A percentile compares a stretch with the other conserved stretches of the same genome.
Evolutionary conservation across 2,113 vertebrate genomes (phyloP).

Genomic region (Pituophis catenifer): DNA sequence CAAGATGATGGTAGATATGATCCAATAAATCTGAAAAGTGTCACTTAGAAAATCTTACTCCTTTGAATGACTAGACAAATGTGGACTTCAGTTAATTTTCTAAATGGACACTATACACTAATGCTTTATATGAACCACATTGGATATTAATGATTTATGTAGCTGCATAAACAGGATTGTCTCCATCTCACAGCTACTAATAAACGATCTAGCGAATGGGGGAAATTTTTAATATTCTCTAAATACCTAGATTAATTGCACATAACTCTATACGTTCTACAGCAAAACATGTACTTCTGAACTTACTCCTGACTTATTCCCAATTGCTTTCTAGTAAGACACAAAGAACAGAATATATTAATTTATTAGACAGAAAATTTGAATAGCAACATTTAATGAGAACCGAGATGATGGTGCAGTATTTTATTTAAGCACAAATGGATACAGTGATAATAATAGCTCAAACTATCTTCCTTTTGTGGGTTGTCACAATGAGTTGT

Average conservation of each 20-base stretch:
- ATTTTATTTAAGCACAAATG: constrained; percentile 32
- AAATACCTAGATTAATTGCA: not conserved
- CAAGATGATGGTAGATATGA: not conserved
- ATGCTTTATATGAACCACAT: not conserved
- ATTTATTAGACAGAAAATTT: constrained; percentile 42
- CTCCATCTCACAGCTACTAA: not conserved
- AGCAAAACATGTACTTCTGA: constrained; percentile 8
- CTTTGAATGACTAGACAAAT: not conserved
- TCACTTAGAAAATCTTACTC: not conserved
- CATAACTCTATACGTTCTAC: constrained; percentile 5
- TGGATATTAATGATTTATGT: not conserved
- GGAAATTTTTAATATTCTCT: not conserved
- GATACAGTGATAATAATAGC: constrained; percentile 41
- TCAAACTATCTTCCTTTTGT: constrained; percentile 20
- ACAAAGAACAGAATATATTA: constrained; percentile 47
- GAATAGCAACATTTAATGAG: constrained; percentile 49
- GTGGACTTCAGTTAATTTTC: not conserved
- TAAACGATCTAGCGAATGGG: not conserved
- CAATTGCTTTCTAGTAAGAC: constrained; percentile 40
- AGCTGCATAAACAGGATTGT: not conserved
- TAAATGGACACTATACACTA: not conserved
- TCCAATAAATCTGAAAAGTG: not conserved
- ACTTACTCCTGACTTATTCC: constrained; percentile 26
- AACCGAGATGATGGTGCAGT: constrained; percentile 30
- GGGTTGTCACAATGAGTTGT: not conserved